Evolutionary conservation across 2,113 vertebrate genomes (phyloP), one percentile per base, ranked within the genome.

Genomic region (Ictidomys tridecemlineatus): DNA sequence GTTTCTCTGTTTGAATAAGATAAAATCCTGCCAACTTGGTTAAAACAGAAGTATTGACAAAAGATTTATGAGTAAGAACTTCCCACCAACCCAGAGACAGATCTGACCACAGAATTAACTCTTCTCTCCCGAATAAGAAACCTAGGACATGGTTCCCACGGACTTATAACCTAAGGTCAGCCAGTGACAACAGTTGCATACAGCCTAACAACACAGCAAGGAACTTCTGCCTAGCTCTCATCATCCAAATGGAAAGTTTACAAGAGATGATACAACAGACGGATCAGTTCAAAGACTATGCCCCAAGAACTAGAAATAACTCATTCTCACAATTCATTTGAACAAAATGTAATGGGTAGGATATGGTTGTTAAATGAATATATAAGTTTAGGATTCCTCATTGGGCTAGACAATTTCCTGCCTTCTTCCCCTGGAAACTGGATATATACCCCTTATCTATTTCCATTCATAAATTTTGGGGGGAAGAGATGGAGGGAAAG

Each of bases 151-250:
- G 93, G 97, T 99, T 99, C 99, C 98, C 99, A 99, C 92, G 98
- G 98, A 98, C 98, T 98, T 96, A 92, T 56, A 97, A 97, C 91
- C 58, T 77, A 97, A 98, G 99, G 98, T 98, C 98, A 98, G 98
- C 98, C 98, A 98, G 98, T 96, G 96, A 98, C 97, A 98, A 98
- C 98, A 98, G 97, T 96, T 70, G 89, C 93, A 85, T 97, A 86
- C 94, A 98, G 97, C 90, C 96, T 90, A 91, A 97, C 87, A 98
- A 94, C 96, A 97, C 97, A 98, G 92, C 18, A 92, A 98, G 97
- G 98, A 98, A 97, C 95, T 97, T 97, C 94, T 97, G 91, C 69
- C 95, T 95, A 61, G 53, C 80, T 97, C 94, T 93, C 90, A 98
- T 93, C 95, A 94, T 93, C 98, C 96, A 97, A 98, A 98, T 98